Evolutionary conservation across 2,797 vertebrate species (phyloP).

Genomic region (Amblyraja radiata): DNA sequence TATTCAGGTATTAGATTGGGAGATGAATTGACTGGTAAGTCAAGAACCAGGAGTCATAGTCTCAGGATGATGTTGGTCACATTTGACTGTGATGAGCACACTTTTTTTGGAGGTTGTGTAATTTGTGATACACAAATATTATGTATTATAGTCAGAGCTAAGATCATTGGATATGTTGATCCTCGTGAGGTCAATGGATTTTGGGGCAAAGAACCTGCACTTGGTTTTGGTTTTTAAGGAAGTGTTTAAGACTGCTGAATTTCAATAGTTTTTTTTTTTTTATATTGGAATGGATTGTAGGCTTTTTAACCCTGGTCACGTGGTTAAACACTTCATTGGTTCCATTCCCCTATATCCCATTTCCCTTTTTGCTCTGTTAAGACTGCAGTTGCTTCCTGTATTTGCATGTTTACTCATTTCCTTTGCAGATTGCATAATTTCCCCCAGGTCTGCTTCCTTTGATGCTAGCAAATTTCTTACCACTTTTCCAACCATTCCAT

Average conservation of each 20-base stretch:
- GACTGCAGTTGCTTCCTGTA: neutral
- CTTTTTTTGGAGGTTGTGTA: too few relatives aligned
- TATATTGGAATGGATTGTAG: neutral
- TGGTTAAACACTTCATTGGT: neutral
- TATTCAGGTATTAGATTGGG: neutral
- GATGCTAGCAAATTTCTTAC: neutral
- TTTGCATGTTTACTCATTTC: slow-evolving; percentile 1
- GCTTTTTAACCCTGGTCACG: neutral
- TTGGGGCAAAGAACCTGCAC: too few relatives aligned
- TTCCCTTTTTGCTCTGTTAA: neutral
- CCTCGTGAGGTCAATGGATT: too few relatives aligned
- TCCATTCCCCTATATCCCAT: neutral
- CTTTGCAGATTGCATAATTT: slow-evolving; percentile 2
- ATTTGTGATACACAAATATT: too few relatives aligned
- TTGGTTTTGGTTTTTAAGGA: too few relatives aligned
- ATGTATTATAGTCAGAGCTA: too few relatives aligned
- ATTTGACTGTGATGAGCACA: too few relatives aligned
- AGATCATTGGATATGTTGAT: too few relatives aligned
- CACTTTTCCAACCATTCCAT: neutral
- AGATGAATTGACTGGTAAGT: neutral
- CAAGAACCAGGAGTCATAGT: too few relatives aligned
- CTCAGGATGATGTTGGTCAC: too few relatives aligned
- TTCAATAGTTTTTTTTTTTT: neutral
- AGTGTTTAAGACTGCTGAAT: neutral
- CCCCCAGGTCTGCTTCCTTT: neutral